A percentile compares a stretch with the other conserved stretches of the same genome.
These are phyloP conservation scores for Galerucella nymphaeae DNA, from an alignment of 2,888 invertebrate genomes.

Conservation along the genomic window DNA sequence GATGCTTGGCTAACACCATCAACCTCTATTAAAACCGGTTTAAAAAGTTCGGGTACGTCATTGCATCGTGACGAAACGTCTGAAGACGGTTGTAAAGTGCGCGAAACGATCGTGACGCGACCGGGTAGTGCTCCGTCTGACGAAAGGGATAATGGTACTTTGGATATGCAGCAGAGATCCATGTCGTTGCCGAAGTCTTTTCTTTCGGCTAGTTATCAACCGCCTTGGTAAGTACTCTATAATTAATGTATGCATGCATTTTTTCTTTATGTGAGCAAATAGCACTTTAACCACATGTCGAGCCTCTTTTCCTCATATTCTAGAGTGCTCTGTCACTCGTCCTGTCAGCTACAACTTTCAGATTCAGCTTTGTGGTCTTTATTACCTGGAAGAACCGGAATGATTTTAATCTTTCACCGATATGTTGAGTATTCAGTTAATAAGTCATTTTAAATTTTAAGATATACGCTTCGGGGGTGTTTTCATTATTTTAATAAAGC, in stretches of 20 bases:
- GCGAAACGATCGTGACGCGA: constrained; percentile 64
- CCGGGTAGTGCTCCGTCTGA: constrained; percentile 69
- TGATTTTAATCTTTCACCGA: too few species aligned
- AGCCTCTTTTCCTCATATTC: too few species aligned
- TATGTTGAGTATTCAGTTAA: too few species aligned
- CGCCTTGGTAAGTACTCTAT: constrained; percentile 27
- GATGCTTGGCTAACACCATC: constrained; percentile 69
- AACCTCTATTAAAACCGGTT: constrained; percentile 64
- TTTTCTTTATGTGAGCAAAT: too few species aligned
- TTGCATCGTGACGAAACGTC: constrained; percentile 66
- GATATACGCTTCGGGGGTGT: too few species aligned
- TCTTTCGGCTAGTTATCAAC: constrained; percentile 60
- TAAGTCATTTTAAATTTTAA: too few species aligned
- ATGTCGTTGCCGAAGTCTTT: constrained; percentile 69
- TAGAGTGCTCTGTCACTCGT: too few species aligned
- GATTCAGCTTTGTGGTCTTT: too few species aligned
- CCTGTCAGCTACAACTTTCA: too few species aligned
- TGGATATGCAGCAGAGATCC: constrained; percentile 66
- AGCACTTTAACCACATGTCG: too few species aligned
- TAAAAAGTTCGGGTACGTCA: constrained; percentile 67
- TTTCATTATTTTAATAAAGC: too few species aligned
- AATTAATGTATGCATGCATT: neutral
- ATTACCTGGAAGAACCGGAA: too few species aligned
- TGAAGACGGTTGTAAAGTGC: constrained; percentile 52
- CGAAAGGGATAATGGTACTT: constrained; percentile 50